Base-by-base conservation (phyloP, 2,888 invertebrate species). In the Zhuqinia jingwanae region DNA sequence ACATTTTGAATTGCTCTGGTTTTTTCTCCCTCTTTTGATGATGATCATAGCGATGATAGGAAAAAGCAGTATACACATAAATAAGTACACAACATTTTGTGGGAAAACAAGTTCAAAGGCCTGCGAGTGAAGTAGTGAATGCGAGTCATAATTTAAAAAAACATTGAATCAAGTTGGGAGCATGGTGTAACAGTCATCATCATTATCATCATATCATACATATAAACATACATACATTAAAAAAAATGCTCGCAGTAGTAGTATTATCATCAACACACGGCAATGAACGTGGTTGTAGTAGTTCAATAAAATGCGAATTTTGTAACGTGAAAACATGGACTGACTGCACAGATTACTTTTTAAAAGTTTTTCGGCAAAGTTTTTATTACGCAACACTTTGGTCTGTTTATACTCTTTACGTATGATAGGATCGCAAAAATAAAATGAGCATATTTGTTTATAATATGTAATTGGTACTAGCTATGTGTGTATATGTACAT, bases 21-120 rank as follows among this genome's bases (percentile, higher is more conserved):
- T 53, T 75, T 53, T 75, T 30, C 30, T 30, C 0, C n/a, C n/a
- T 36, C 36, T 36, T 36, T 8, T 36, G 36, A 36, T 36, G 36
- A 36, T 6, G 36, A 6, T 36, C 5, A 36, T 36, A 36, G 36
- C 3, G 36, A 6, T 36, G 36, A 36, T 36, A 36, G 36, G 36
- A 36, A 36, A 8, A 8, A 17, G n/a, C n/a, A n/a, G n/a, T n/a
- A n/a, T n/a, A 27, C 30, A 75, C n/a, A 0, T 27, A 56, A 75
- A 15, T 53, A 27, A n/a, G n/a, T n/a, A 17, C 36, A 56, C 45
- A 22, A 47, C 73, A 58, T 63, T 83, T 75, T 82, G 75, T 83
- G 83, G 65, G 83, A 77, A 77, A 84, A 84, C 76, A 84, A 84
- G 83, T 84, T 84, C 83, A 84, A 77, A 77, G 83, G 65, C 83